Conservation (phyloP, 2,888 invertebrate species). For the Rhorus exstirpatorius region DNA sequence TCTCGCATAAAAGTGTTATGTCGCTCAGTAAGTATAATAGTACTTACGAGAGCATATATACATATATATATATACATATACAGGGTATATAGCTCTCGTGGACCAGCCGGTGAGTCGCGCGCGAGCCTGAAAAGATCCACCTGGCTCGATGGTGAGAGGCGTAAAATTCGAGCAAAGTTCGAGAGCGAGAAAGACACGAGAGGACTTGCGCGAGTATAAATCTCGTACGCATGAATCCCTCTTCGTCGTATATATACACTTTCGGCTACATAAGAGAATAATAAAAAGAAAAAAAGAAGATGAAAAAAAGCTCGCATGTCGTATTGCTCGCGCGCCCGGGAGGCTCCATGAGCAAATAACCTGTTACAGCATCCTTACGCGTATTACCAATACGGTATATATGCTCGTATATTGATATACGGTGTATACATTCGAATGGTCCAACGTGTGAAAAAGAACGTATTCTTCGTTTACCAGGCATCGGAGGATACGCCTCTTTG, state of each 20-base stretch:
- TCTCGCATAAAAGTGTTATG: too few relatives aligned
- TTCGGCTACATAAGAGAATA: neutral
- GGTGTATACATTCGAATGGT: too few relatives aligned
- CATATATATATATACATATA: neutral
- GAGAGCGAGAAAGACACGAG: neutral
- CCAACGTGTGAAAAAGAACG: too few relatives aligned
- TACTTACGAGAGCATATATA: too few relatives aligned
- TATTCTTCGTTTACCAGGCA: neutral
- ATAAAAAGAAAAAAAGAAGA: slow-evolving; percentile 3
- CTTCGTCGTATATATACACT: neutral
- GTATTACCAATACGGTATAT: slow-evolving; percentile 6
- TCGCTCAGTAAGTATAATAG: too few relatives aligned
- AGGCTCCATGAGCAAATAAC: slow-evolving; percentile 25
- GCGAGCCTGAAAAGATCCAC: slow-evolving; percentile 19
- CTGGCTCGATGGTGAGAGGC: neutral
- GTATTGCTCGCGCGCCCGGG: neutral
- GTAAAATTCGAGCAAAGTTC: neutral
- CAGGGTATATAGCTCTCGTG: too few relatives aligned
- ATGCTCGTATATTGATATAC: neutral
- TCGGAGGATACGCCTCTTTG: neutral
- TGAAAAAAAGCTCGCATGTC: neutral
- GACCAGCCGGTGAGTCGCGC: slow-evolving; percentile 3
- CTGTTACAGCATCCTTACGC: slow-evolving; percentile 33
- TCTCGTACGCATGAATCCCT: neutral
- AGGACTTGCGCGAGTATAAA: neutral